A percentile compares a stretch with the other conserved stretches of the same genome.
These are phyloP conservation scores for Gouania willdenowi DNA, from an alignment of 2,797 vertebrate species.

Conservation along the genomic window DNA sequence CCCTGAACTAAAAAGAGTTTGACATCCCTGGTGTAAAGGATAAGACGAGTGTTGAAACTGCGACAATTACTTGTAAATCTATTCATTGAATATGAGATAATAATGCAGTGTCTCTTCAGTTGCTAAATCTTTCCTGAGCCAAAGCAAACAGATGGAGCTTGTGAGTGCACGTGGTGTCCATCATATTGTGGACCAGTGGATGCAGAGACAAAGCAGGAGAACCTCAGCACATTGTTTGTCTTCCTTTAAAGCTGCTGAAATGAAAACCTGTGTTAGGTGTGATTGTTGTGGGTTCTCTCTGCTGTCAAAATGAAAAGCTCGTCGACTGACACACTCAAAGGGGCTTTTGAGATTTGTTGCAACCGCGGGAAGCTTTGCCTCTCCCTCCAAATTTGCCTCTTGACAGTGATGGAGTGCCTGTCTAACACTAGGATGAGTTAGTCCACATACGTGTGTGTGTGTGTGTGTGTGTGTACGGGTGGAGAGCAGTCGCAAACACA, in stretches of 20 bases:
- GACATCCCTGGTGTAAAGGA: too few species aligned
- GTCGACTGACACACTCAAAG: conserved; percentile 67
- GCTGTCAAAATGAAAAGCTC: conserved; percentile 64
- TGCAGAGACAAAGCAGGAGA: conserved; percentile 20
- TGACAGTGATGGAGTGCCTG: conserved; percentile 74
- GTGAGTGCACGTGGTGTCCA: too few species aligned
- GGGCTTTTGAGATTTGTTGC: conserved; percentile 68
- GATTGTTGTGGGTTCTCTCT: conserved; percentile 53
- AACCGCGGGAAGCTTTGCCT: conserved; percentile 65
- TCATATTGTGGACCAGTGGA: conserved; percentile 12
- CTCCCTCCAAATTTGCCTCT: conserved; percentile 66
- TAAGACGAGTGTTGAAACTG: too few species aligned
- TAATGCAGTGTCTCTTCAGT: too few species aligned
- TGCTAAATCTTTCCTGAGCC: too few species aligned
- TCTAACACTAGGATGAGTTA: conserved; percentile 55
- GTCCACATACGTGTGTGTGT: too few species aligned
- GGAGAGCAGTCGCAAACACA: conserved; percentile 36
- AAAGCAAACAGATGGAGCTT: too few species aligned
- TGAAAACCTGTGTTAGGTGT: conserved; percentile 51
- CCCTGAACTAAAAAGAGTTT: too few species aligned
- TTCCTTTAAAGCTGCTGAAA: conserved; percentile 42
- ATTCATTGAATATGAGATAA: too few species aligned
- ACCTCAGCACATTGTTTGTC: conserved; percentile 51
- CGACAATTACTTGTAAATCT: too few species aligned
- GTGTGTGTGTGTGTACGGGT: conserved; percentile 17